phyloP scores from a whole-genome alignment of 2,888 invertebrate genomes.

The Sepiola atlantica region DNA sequence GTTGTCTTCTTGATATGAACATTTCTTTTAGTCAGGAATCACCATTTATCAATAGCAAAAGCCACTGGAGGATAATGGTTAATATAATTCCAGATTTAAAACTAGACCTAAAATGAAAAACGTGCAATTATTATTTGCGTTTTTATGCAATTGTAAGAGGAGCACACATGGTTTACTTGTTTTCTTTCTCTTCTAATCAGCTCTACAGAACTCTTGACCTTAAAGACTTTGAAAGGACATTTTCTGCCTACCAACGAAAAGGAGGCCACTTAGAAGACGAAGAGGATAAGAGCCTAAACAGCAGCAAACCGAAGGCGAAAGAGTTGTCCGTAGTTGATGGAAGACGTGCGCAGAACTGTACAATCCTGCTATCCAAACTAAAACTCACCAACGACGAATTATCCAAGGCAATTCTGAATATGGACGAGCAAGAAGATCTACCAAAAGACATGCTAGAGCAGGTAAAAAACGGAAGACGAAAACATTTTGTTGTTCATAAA shows the following conservation, averaged over 20 bases:
- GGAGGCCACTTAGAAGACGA: slow-evolving; percentile 64
- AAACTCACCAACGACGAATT: slow-evolving; percentile 98
- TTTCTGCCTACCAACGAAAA: slow-evolving; percentile 92
- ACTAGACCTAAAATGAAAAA: too few species aligned
- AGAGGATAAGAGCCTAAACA: slow-evolving; percentile 56
- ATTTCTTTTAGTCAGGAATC: too few species aligned
- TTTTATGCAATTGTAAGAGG: too few species aligned
- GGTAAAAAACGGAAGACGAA: slow-evolving; percentile 60
- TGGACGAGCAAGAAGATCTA: slow-evolving; percentile 94
- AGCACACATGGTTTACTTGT: neutral
- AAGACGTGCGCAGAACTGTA: slow-evolving; percentile 96
- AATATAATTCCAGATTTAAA: too few species aligned
- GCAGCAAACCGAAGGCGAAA: slow-evolving; percentile 76
- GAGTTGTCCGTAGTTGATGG: slow-evolving; percentile 95
- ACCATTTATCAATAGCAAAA: too few species aligned
- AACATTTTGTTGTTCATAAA: too few species aligned
- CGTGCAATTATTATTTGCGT: too few species aligned
- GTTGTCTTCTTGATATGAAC: too few species aligned
- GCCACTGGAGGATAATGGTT: too few species aligned
- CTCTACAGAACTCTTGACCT: slow-evolving; percentile 93
- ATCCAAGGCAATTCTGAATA: slow-evolving; percentile 90
- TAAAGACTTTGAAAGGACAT: slow-evolving; percentile 91
- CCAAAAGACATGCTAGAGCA: slow-evolving; percentile 99
- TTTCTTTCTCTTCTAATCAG: slow-evolving; percentile 52
- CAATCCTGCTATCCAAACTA: slow-evolving; percentile 93